Evolutionary conservation across 2,888 invertebrate genomes (phyloP).

Genomic region (Pandemis cinnamomeana): DNA sequence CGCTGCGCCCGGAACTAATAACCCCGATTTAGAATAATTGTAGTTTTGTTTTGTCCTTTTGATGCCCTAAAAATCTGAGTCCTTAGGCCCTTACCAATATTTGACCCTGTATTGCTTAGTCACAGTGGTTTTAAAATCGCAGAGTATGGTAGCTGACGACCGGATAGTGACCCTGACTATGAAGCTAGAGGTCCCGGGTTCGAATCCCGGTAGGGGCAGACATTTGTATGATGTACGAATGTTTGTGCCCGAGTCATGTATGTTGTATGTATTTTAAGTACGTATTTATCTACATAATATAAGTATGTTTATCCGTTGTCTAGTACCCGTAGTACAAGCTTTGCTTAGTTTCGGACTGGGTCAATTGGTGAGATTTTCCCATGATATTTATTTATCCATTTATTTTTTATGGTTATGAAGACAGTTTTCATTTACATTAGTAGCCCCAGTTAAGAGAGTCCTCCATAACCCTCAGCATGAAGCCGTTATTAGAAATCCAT

Average conservation of each 20-base stretch:
- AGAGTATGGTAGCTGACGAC: not conserved
- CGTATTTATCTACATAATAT: too few species aligned
- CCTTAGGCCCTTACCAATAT: not conserved
- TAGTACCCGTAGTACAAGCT: too few species aligned
- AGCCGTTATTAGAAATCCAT: not conserved
- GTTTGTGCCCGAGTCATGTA: too few species aligned
- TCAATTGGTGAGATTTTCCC: too few species aligned
- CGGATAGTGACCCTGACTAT: too few species aligned
- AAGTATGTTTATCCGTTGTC: too few species aligned
- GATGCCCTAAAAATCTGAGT: not conserved
- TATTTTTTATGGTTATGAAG: not conserved
- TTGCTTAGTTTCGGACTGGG: too few species aligned
- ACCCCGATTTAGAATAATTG: not conserved
- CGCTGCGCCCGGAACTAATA: constrained; percentile 11
- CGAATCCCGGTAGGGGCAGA: too few species aligned
- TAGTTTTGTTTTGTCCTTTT: not conserved
- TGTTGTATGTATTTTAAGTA: too few species aligned
- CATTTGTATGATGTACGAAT: too few species aligned
- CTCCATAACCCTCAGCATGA: not conserved
- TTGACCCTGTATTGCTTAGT: not conserved
- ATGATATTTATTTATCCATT: too few species aligned
- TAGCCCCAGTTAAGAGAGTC: not conserved
- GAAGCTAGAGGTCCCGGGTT: too few species aligned
- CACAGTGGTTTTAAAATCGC: not conserved
- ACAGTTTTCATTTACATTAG: not conserved